Percentiles rank a stretch among this genome's conserved stretches.
These are phyloP conservation scores for Chinchilla lanigera DNA, from an alignment of 2,113 vertebrate genomes.

Conservation along the genomic window DNA sequence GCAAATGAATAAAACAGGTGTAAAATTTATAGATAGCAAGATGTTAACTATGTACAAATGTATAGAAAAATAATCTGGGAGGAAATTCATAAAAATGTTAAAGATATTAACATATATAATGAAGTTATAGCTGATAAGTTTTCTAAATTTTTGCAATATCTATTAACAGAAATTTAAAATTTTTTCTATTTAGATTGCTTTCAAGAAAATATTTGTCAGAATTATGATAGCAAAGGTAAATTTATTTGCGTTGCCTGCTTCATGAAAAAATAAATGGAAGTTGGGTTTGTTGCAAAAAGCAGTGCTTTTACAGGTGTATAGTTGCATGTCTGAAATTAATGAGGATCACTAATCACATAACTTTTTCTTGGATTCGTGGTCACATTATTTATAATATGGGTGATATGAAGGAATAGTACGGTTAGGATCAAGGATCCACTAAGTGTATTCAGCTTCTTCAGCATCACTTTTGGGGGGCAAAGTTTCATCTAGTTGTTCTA, in stretches of 20 bases:
- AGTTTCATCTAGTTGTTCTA: conserved; percentile 38
- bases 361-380: conserved; percentile 12
- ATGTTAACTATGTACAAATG: background rate
- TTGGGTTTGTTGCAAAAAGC: conserved; percentile 29
- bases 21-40: background rate
- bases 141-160: background rate
- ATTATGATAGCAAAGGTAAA: background rate
- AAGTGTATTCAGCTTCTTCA: background rate
- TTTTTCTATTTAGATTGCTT: background rate
- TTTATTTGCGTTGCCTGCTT: background rate
- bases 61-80: background rate
- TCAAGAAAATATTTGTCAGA: background rate
- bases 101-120: background rate
- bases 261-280: background rate
- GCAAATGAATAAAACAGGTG: conserved; percentile 9
- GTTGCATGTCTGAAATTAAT: background rate
- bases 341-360: background rate
- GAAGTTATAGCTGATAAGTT: background rate
- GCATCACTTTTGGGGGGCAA: background rate
- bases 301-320: background rate
- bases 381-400: background rate
- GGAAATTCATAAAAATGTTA: conserved; percentile 17
- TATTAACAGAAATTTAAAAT: background rate
- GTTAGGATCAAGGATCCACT: background rate
- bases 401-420: background rate